Evolutionary conservation across 53 echinoderm and acorn worm genomes (phyloP).

Genomic region (Apostichopus leukothele): DNA sequence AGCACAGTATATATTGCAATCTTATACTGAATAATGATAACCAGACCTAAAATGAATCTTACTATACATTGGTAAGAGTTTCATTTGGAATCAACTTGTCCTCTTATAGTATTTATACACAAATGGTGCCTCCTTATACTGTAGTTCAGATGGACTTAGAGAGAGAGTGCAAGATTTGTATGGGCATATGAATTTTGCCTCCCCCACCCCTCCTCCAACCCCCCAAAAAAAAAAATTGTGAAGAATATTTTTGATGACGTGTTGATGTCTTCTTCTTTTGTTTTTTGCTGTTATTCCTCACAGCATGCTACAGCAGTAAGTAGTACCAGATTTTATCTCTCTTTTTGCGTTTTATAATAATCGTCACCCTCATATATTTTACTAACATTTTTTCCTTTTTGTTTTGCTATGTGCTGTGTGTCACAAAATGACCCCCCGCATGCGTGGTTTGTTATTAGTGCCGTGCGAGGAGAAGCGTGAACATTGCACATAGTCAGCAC

Average conservation of each 20-base stretch:
- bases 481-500: too few relatives aligned
- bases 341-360: background rate
- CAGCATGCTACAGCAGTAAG: conserved; percentile 96
- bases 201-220: too few relatives aligned
- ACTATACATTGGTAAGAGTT: background rate
- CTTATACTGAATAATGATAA: too few relatives aligned
- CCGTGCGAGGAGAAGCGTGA: too few relatives aligned
- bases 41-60: too few relatives aligned
- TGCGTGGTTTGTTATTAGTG: too few relatives aligned
- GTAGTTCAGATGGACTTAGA: background rate
- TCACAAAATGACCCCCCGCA: too few relatives aligned
- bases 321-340: conserved; percentile 59
- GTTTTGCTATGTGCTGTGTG: conserved; percentile 16
- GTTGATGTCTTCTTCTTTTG: conserved; percentile 20
- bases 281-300: conserved; percentile 54
- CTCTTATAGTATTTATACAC: too few relatives aligned
- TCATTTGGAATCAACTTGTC: background rate
- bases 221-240: background rate
- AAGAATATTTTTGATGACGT: background rate
- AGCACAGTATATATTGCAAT: too few relatives aligned
- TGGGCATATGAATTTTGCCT: too few relatives aligned
- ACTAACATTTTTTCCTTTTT: background rate
- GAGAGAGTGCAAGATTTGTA: too few relatives aligned
- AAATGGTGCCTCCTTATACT: too few relatives aligned
- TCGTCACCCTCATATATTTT: conserved; percentile 22